Percentiles rank a stretch among this genome's conserved stretches.
phyloP scores from a whole-genome alignment of 2,113 vertebrate genomes.

The Vireo altiloquus region DNA sequence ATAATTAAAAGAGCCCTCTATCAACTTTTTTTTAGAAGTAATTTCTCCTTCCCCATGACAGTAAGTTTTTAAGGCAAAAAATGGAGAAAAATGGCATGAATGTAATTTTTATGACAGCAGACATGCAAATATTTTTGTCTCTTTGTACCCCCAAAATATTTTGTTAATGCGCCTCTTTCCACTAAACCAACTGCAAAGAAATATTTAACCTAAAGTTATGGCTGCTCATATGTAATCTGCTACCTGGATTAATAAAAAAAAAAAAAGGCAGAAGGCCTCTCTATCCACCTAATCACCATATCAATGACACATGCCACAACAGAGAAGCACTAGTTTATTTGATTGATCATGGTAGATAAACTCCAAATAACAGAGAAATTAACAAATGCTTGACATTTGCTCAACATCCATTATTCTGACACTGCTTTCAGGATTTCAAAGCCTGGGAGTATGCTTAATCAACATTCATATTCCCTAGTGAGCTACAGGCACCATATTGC shows the following conservation, averaged over 20 bases:
- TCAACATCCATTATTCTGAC: conserved; percentile 99
- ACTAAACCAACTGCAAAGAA: conserved; percentile 60
- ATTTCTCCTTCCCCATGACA: background rate
- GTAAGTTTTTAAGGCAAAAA: background rate
- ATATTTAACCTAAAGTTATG: conserved; percentile 53
- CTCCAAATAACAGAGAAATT: conserved; percentile 99
- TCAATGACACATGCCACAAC: conserved; percentile 98
- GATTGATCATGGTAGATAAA: conserved; percentile 98
- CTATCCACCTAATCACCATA: conserved; percentile 96
- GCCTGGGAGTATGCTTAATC: conserved; percentile 99
- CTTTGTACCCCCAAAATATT: background rate
- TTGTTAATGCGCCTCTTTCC: conserved; percentile 53
- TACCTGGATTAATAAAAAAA: conserved; percentile 68
- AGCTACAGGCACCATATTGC: conserved; percentile 95
- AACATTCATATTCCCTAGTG: conserved; percentile 99
- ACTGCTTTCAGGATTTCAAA: conserved; percentile 98
- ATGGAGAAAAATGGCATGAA: background rate
- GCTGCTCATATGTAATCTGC: conserved; percentile 62
- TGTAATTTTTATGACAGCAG: background rate
- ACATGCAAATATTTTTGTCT: background rate
- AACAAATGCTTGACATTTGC: conserved; percentile 99
- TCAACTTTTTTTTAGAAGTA: background rate
- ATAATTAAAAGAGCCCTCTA: background rate
- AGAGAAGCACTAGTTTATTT: conserved; percentile 89
- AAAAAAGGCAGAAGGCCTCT: conserved; percentile 81